A percentile compares a stretch with the other conserved stretches of the same genome.
Evolutionary conservation across 2,797 vertebrate species (phyloP).

Genomic region (Sorex maritimensis): DNA sequence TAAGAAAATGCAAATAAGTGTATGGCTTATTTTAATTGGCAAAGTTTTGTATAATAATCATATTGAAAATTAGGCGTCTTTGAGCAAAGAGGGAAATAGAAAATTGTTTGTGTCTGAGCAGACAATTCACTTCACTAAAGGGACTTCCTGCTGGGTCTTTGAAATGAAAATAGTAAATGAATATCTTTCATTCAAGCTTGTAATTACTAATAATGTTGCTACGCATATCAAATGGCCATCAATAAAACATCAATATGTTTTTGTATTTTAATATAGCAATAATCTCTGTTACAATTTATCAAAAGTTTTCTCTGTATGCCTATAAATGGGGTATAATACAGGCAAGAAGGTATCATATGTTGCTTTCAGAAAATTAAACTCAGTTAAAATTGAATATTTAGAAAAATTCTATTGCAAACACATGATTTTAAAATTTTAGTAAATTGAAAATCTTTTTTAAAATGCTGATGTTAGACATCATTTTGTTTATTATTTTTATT

Average conservation of each 20-base stretch:
- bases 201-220: conserved; percentile 68
- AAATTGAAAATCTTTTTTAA: too few relatives aligned
- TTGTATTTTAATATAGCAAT: conserved; percentile 65
- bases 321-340: background rate
- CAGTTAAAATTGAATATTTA: conserved; percentile 67
- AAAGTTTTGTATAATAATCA: conserved; percentile 30
- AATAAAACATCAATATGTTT: conserved; percentile 47
- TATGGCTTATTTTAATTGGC: background rate
- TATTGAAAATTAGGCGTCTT: conserved; percentile 18
- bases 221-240: conserved; percentile 65
- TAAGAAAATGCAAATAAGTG: background rate
- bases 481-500: too few relatives aligned
- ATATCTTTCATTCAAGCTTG: conserved; percentile 37
- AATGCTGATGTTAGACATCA: too few relatives aligned
- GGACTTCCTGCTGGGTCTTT: background rate
- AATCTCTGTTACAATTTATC: conserved; percentile 1
- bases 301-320: background rate
- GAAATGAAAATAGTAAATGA: conserved; percentile 61
- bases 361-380: conserved; percentile 74
- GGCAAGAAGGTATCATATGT: conserved; percentile 40
- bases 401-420: background rate
- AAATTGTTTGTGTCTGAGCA: background rate
- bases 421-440: too few relatives aligned
- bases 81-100: conserved; percentile 1
- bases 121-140: background rate